Conservation (phyloP, 2,113 vertebrate genomes). For the Gadus macrocephalus region DNA sequence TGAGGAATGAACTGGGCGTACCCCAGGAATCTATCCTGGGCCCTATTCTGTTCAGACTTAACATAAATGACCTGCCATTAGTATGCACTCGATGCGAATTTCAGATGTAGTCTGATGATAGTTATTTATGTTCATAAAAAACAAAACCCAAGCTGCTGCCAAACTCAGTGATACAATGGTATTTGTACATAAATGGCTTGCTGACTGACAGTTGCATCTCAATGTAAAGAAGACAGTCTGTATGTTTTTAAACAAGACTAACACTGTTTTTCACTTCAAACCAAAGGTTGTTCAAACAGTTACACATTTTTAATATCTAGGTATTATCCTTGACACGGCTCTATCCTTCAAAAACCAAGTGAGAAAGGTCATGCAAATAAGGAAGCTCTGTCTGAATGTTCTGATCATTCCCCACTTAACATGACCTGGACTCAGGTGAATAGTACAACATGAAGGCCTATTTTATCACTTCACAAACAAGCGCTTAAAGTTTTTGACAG, state of each 20-base stretch:
- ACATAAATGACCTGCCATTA: neutral
- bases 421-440: neutral
- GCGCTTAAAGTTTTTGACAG: neutral
- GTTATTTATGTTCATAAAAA: neutral
- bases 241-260: too few relatives aligned
- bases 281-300: neutral
- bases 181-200: neutral
- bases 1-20: neutral
- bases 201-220: neutral
- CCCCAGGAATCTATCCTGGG: neutral
- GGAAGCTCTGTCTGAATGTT: neutral
- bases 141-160: neutral
- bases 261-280: too few relatives aligned
- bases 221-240: too few relatives aligned
- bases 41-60: neutral
- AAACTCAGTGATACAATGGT: neutral
- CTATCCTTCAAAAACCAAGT: too few relatives aligned
- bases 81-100: neutral
- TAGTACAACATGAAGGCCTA: too few relatives aligned
- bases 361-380: too few relatives aligned
- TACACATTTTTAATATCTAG: neutral
- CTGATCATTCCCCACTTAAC: neutral
- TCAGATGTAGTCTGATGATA: neutral
- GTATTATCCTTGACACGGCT: neutral
- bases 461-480: neutral